Percentiles rank a stretch among this genome's conserved stretches.
These are phyloP conservation scores for Drosophila subquinaria DNA, from an alignment of 2,888 invertebrate genomes.

Conservation along the genomic window DNA sequence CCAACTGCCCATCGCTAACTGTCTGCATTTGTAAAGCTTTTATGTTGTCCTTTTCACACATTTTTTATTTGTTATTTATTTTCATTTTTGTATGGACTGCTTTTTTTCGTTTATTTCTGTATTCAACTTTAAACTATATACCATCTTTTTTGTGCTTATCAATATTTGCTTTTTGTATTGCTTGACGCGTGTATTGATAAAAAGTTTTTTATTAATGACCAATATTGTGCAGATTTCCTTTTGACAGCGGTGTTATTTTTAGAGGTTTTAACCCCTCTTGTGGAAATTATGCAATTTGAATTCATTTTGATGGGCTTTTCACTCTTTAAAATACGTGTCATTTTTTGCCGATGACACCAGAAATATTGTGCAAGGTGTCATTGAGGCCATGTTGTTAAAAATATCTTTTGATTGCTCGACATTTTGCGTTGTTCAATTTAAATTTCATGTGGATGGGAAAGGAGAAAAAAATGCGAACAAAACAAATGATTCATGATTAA, in stretches of 20 bases:
- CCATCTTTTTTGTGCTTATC: constrained; percentile 60
- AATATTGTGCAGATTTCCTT: constrained; percentile 74
- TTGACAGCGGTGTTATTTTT: constrained; percentile 66
- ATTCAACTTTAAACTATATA: constrained; percentile 45
- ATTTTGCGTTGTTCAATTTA: constrained; percentile 58
- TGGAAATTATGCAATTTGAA: constrained; percentile 48
- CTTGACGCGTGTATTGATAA: constrained; percentile 38
- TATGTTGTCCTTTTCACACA: constrained; percentile 66
- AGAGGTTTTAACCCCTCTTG: constrained; percentile 15
- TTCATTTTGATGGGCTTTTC: constrained; percentile 54
- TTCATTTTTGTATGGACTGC: constrained; percentile 41
- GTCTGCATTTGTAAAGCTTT: constrained; percentile 35
- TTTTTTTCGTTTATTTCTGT: constrained; percentile 17
- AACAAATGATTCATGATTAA: constrained; percentile 62
- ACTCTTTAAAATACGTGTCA: constrained; percentile 41
- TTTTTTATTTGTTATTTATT: constrained; percentile 50
- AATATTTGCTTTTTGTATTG: constrained; percentile 71
- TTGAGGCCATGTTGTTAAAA: constrained; percentile 37
- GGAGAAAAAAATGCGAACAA: constrained; percentile 22
- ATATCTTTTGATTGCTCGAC: constrained; percentile 46
- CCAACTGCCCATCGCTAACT: constrained; percentile 48
- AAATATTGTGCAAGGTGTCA: constrained; percentile 35
- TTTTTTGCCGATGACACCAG: constrained; percentile 21
- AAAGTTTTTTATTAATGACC: constrained; percentile 76
- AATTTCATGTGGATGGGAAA: constrained; percentile 38